Evolutionary conservation across 2,113 vertebrate species (phyloP), one percentile per base, ranked within the genome.

Genomic region (Ia io): DNA sequence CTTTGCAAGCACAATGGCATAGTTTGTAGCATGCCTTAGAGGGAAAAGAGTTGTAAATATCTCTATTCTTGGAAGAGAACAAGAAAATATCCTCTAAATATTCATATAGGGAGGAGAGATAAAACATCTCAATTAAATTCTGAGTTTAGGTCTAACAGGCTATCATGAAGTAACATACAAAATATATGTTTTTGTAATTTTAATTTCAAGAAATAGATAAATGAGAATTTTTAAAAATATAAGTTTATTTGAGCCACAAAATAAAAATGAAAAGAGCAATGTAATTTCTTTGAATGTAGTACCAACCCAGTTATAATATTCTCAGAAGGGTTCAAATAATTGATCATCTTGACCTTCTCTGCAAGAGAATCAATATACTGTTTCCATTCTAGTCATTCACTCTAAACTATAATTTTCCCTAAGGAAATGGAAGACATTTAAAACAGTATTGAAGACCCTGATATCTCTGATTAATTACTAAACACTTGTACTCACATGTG

Each of bases 401-500:
- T 90, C 56, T 7, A 9, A 94, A 90, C 49, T 74, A 6, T 67
- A 85, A 95, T 80, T 95, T 96, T 96, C 67, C 71, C 51, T 67
- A 69, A 76, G 56, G 80, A 97, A 96, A 95, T 67, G 9, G 90
- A 97, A 97, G 30, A 70, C 32, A 23, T 77, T 49, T 40, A 94
- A 42, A 13, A 76, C 13, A 18, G 20, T 17, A 47, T 18, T 16
- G 65, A 69, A 61, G 10, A 13, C 18, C 11, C 14, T n/a, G 2
- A 25, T 71, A 30, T 35, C 77, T 77, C 35, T 20, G 23, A 53
- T 40, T 73, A 42, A 53, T 40, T 73, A 42, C 47, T 49, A 65
- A 93, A 5, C 5, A 6, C 20, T 44, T 18, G 32, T 25, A 40
- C 16, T 63, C 32, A 77, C 25, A 47, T 17, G 35, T 22, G 22